phyloP scores from a whole-genome alignment of 2,888 invertebrate species.

The Asteroscopus sphinx region DNA sequence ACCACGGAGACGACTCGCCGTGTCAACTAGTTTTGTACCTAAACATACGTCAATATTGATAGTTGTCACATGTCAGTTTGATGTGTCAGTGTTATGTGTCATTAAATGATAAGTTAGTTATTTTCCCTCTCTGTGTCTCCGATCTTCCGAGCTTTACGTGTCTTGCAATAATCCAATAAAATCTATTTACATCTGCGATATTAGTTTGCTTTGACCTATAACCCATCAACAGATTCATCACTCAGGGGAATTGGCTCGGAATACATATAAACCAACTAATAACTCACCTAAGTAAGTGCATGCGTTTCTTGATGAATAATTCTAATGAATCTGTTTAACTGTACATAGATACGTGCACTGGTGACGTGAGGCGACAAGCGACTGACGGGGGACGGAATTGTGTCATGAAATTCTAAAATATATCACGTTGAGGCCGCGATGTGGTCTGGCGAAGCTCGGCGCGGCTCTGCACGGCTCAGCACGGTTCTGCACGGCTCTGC shows the following conservation, averaged over 20 bases:
- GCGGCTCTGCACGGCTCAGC: background rate
- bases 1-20: background rate
- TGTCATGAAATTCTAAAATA: slow-evolving; percentile 3
- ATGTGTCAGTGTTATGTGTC: too few relatives aligned
- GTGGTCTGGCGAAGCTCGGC: background rate
- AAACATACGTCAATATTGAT: too few relatives aligned
- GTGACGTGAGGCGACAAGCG: background rate
- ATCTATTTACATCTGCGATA: too few relatives aligned
- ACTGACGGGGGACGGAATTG: background rate
- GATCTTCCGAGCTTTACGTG: too few relatives aligned
- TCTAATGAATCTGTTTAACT: background rate
- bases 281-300: slow-evolving; percentile 2
- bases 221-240: background rate
- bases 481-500: slow-evolving; percentile 1
- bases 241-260: background rate
- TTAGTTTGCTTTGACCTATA: too few relatives aligned
- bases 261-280: too few relatives aligned
- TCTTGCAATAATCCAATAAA: too few relatives aligned
- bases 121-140: too few relatives aligned
- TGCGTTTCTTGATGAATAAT: background rate
- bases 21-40: background rate
- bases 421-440: background rate
- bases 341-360: background rate
- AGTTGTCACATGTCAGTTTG: too few relatives aligned
- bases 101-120: too few relatives aligned